Conservation (phyloP, 2,888 invertebrate species). For the Ormyrus labotus region DNA sequence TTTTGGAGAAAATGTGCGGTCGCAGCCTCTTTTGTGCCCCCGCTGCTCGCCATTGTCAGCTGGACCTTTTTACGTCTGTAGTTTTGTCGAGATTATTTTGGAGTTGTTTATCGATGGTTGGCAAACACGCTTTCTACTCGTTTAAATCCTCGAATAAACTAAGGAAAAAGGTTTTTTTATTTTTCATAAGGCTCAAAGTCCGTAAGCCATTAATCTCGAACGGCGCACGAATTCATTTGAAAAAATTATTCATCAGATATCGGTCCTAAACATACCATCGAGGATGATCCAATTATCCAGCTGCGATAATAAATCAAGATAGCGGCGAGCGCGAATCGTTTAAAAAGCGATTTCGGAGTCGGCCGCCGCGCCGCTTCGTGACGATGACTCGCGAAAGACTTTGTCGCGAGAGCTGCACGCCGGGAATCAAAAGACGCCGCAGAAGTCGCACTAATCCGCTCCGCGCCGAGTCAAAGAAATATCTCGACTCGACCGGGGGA, state of each 20-base stretch:
- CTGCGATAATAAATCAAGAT: constrained; percentile 23
- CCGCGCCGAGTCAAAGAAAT: not conserved
- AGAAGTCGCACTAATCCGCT: constrained; percentile 5
- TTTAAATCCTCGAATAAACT: no score
- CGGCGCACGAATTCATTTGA: no score
- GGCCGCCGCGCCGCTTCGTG: not conserved
- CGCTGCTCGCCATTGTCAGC: no score
- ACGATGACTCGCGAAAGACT: constrained; percentile 28
- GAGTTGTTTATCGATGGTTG: no score
- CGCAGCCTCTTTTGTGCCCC: not conserved
- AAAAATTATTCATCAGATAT: not conserved
- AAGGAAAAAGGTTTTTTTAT: no score
- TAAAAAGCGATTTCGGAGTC: not conserved
- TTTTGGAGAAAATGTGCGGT: no score
- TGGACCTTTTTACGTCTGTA: no score
- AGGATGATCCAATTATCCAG: constrained; percentile 35
- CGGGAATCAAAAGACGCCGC: not conserved
- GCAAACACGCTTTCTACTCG: no score
- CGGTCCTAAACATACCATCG: not conserved
- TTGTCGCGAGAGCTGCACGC: not conserved
- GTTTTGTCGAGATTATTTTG: no score
- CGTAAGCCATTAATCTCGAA: no score
- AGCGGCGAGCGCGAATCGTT: not conserved
- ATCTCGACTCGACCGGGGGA: not conserved
- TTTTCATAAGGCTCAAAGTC: no score